Conservation (phyloP, 2,113 vertebrate genomes). For the Aegypius monachus region DNA sequence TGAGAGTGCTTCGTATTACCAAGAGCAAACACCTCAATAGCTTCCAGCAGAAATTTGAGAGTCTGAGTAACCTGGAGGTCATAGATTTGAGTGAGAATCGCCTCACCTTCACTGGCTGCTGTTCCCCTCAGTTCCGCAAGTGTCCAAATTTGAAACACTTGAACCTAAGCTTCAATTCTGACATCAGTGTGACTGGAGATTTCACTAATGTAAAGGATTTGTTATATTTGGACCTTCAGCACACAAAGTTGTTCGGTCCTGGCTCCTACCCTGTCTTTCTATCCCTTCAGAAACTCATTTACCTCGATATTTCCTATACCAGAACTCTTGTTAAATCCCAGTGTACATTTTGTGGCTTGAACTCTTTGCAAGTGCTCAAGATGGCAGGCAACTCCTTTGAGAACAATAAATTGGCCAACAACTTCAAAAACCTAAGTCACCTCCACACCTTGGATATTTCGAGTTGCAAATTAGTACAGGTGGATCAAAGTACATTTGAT, state of each 20-base stretch:
- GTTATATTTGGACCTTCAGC: constrained; percentile 70
- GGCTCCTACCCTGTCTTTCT: constrained; percentile 63
- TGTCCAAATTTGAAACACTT: constrained; percentile 64
- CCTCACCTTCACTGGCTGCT: constrained; percentile 41
- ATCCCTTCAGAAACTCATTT: constrained; percentile 63
- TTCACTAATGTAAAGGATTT: constrained; percentile 62
- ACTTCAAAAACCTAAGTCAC: constrained; percentile 64
- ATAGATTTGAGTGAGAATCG: constrained; percentile 73
- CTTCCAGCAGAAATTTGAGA: neutral
- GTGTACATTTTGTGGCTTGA: constrained; percentile 66
- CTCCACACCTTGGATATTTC: constrained; percentile 76
- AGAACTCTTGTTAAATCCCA: constrained; percentile 31
- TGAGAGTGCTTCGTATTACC: constrained; percentile 63
- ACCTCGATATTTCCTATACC: constrained; percentile 79
- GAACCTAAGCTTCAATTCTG: constrained; percentile 75
- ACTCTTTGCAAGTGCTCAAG: constrained; percentile 70
- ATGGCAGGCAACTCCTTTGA: constrained; percentile 75
- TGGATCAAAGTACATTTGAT: constrained; percentile 57
- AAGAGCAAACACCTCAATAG: neutral
- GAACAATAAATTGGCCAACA: constrained; percentile 38
- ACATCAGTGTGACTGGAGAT: constrained; percentile 25
- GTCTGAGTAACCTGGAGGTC: constrained; percentile 50
- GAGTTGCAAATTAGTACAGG: constrained; percentile 60
- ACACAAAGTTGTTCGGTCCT: constrained; percentile 35
- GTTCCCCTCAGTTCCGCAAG: neutral